phyloP scores from a whole-genome alignment of 2,797 vertebrate genomes.

The Taenioides sp. region DNA sequence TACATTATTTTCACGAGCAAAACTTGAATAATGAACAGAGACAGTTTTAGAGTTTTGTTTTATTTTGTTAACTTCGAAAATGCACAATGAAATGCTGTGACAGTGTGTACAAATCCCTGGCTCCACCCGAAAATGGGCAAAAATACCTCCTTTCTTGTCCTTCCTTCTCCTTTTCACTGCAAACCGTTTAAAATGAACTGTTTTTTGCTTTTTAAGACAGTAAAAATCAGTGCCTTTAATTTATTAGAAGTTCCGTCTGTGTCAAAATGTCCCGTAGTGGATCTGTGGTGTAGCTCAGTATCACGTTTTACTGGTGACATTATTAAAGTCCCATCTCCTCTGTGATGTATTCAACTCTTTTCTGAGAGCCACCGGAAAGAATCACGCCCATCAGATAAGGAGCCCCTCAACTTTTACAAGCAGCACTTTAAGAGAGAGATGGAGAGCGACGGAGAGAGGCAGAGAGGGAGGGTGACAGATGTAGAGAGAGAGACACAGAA shows the following conservation, averaged over 20 bases:
- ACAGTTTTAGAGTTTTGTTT: too few relatives aligned
- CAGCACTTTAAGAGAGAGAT: conserved; percentile 22
- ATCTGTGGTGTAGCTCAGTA: conserved; percentile 5
- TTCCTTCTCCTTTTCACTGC: too few relatives aligned
- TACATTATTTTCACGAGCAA: too few relatives aligned
- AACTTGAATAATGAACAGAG: too few relatives aligned
- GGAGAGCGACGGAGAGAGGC: neutral
- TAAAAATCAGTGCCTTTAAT: too few relatives aligned
- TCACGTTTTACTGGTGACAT: conserved; percentile 21
- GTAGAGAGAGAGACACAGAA: neutral
- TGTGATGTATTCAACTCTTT: conserved; percentile 23
- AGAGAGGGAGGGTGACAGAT: too few relatives aligned
- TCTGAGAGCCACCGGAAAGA: conserved; percentile 25
- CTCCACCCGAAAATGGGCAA: too few relatives aligned
- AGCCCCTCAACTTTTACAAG: conserved; percentile 32
- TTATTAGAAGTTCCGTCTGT: too few relatives aligned
- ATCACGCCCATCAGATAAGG: conserved; percentile 34
- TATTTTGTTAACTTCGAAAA: too few relatives aligned
- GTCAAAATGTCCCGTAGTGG: neutral
- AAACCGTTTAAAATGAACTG: too few relatives aligned
- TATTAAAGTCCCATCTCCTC: conserved; percentile 26
- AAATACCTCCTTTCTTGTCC: too few relatives aligned
- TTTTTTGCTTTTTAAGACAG: too few relatives aligned
- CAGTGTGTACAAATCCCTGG: neutral
- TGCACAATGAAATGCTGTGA: neutral